These are phyloP conservation scores for Rambutsinella grinnellia DNA, from an alignment of 2,888 invertebrate species.

Conservation along the genomic window DNA sequence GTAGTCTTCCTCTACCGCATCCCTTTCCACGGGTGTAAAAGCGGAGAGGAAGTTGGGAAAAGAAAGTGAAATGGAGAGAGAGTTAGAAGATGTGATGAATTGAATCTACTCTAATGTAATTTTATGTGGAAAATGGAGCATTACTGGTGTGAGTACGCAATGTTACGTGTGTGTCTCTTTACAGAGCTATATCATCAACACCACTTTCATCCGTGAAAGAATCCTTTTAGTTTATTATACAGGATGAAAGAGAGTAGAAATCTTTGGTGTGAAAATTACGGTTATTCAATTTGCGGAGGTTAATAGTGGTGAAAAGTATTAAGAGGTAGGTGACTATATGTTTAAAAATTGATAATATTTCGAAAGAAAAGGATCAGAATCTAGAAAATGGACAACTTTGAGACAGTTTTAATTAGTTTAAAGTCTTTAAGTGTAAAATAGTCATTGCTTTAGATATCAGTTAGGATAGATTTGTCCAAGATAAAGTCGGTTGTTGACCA, in stretches of 20 bases:
- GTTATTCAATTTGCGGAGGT: slow-evolving; percentile 44
- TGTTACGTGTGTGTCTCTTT: not conserved
- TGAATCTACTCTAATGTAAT: not conserved
- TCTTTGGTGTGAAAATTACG: slow-evolving; percentile 39
- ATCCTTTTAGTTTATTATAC: slow-evolving; percentile 33
- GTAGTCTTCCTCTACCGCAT: too few species aligned
- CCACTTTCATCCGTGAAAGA: slow-evolving; percentile 41
- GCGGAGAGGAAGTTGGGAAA: not conserved
- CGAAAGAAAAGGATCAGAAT: too few species aligned
- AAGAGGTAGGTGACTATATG: too few species aligned
- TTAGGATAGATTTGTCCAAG: too few species aligned
- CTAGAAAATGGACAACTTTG: too few species aligned
- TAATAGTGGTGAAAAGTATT: too few species aligned
- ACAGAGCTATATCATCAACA: slow-evolving; percentile 23
- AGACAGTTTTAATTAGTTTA: too few species aligned
- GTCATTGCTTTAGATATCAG: too few species aligned
- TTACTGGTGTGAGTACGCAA: not conserved
- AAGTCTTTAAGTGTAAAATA: too few species aligned
- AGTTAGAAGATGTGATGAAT: not conserved
- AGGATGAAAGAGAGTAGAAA: slow-evolving; percentile 13
- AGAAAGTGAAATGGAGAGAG: not conserved
- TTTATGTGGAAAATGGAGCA: not conserved
- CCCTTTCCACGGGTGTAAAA: too few species aligned
- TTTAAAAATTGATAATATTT: too few species aligned
- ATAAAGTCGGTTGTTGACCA: too few species aligned